phyloP scores from a whole-genome alignment of 2,888 invertebrate genomes.

The Phaonia tiefii region DNA sequence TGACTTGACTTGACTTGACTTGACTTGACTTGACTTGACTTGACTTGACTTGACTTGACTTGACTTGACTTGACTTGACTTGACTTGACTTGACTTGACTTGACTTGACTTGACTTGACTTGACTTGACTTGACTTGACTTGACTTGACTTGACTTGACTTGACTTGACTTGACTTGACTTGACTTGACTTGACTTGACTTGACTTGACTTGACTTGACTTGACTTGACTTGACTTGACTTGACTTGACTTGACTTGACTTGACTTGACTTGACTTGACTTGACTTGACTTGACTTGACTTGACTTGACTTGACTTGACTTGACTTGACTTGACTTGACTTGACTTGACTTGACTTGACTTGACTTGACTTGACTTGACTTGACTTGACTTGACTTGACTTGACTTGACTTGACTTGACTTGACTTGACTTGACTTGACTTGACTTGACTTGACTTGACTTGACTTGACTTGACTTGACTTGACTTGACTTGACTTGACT shows the following conservation, averaged over 20 bases:
- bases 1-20: conserved; percentile 16
- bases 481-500: conserved; percentile 27
- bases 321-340: conserved; percentile 16
- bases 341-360: conserved; percentile 16
- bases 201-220: conserved; percentile 16
- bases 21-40: not conserved
- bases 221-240: conserved; percentile 16
- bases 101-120: conserved; percentile 16
- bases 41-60: not conserved
- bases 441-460: not conserved
- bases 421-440: conserved; percentile 16
- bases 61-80: conserved; percentile 16
- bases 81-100: conserved; percentile 16
- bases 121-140: conserved; percentile 16
- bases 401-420: conserved; percentile 16
- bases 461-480: conserved; percentile 25
- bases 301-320: conserved; percentile 16
- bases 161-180: conserved; percentile 16
- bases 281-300: conserved; percentile 16
- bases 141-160: conserved; percentile 16
- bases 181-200: conserved; percentile 16
- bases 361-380: not conserved
- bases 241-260: conserved; percentile 16
- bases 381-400: conserved; percentile 16
- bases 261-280: conserved; percentile 16